Percentiles rank a stretch among this genome's conserved stretches.
Evolutionary conservation across 2,888 invertebrate species (phyloP).

Genomic region (Dromius quadrimaculatus): DNA sequence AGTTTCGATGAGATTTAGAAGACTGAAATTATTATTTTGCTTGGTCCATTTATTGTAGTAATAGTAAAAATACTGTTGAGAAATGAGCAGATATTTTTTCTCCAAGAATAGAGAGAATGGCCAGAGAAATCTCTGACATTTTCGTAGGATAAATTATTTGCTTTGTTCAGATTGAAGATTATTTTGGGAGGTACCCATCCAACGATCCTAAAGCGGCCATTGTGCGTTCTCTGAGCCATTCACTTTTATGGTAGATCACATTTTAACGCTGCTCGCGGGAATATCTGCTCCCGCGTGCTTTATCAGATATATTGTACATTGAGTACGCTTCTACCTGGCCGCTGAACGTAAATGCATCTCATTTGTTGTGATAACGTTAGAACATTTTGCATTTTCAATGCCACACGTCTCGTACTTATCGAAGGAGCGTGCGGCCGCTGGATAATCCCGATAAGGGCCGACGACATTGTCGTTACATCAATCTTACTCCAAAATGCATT

Average conservation of each 20-base stretch:
- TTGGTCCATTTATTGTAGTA: too few relatives aligned
- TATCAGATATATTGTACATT: constrained; percentile 33
- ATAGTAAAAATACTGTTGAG: too few relatives aligned
- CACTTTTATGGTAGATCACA: constrained; percentile 40
- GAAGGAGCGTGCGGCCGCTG: constrained; percentile 16
- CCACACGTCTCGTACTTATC: constrained; percentile 5
- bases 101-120: too few relatives aligned
- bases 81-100: too few relatives aligned
- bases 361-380: constrained; percentile 45
- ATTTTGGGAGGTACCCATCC: not conserved
- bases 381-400: constrained; percentile 44
- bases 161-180: too few relatives aligned
- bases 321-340: constrained; percentile 27
- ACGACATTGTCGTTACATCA: constrained; percentile 48
- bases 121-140: too few relatives aligned
- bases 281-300: constrained; percentile 32
- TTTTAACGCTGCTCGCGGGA: constrained; percentile 45
- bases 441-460: constrained; percentile 43
- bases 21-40: too few relatives aligned
- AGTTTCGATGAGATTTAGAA: too few relatives aligned
- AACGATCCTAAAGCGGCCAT: not conserved
- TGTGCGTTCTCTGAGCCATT: constrained; percentile 12
- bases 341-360: constrained; percentile 44
- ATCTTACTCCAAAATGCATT: constrained; percentile 51
- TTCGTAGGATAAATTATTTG: too few relatives aligned